These are phyloP conservation scores for Tautogolabrus adspersus DNA, from an alignment of 2,113 vertebrate species.

Conservation along the genomic window DNA sequence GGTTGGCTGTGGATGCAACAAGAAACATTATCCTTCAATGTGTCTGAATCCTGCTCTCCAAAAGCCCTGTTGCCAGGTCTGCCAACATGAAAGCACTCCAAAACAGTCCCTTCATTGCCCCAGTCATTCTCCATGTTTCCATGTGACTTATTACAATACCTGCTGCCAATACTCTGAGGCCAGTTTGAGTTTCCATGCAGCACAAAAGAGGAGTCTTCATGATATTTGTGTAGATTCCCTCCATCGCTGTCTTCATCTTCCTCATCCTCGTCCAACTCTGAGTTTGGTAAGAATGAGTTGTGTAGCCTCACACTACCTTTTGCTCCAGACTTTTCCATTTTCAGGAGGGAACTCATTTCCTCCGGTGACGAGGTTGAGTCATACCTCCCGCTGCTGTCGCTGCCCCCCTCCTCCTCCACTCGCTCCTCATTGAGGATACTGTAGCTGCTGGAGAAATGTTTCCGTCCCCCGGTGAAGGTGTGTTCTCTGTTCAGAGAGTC, in stretches of 20 bases:
- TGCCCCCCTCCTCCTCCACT: constrained; percentile 71
- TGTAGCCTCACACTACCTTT: constrained; percentile 68
- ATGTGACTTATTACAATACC: background rate
- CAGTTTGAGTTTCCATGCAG: constrained; percentile 85
- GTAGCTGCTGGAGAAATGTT: constrained; percentile 79
- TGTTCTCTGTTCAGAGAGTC: constrained; percentile 87
- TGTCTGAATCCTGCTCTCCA: constrained; percentile 85
- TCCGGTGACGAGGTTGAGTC: constrained; percentile 72
- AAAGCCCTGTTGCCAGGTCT: constrained; percentile 78
- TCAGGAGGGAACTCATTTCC: constrained; percentile 64
- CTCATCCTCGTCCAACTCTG: constrained; percentile 82
- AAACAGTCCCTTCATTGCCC: constrained; percentile 69
- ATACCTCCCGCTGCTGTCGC: constrained; percentile 71
- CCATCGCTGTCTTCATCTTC: constrained; percentile 81
- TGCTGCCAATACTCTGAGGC: constrained; percentile 67
- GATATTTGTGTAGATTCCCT: constrained; percentile 80
- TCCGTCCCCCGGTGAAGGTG: constrained; percentile 81
- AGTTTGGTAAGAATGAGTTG: constrained; percentile 90
- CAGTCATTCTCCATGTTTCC: constrained; percentile 57
- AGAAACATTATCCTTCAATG: constrained; percentile 66
- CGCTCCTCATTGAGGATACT: constrained; percentile 69
- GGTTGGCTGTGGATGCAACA: constrained; percentile 81
- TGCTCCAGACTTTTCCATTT: constrained; percentile 73
- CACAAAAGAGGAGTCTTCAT: constrained; percentile 88
- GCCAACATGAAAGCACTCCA: constrained; percentile 78